Evolutionary conservation across 2,797 vertebrate species (phyloP).

Genomic region (Cryptoblepharus egeriae): DNA sequence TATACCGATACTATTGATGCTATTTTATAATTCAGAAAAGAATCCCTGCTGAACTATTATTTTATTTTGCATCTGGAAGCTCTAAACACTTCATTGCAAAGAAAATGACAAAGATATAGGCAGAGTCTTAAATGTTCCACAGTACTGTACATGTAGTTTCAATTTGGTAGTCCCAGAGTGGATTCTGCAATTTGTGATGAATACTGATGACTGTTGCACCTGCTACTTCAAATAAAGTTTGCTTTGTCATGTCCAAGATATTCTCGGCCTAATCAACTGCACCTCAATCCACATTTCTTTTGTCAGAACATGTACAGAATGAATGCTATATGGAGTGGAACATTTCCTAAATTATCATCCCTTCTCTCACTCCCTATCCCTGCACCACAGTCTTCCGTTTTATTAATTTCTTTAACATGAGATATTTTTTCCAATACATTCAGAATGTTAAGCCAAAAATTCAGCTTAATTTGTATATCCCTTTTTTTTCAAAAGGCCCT

Average conservation of each 20-base stretch:
- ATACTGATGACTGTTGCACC: not conserved
- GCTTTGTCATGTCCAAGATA: not conserved
- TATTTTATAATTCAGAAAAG: not conserved
- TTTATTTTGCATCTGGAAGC: slow-evolving; percentile 16
- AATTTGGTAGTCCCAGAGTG: not conserved
- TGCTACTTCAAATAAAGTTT: not conserved
- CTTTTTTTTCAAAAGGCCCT: not conserved
- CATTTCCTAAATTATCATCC: slow-evolving; percentile 30
- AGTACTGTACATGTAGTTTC: rapidly evolving
- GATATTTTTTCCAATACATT: not conserved
- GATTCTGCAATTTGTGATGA: not conserved
- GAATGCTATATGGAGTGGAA: not conserved
- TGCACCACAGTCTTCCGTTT: not conserved
- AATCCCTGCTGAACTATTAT: not conserved
- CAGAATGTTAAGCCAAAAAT: not conserved
- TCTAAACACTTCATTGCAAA: slow-evolving; percentile 8
- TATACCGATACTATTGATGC: too few species aligned
- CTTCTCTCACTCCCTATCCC: not conserved
- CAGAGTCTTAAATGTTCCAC: not conserved
- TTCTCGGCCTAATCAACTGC: not conserved
- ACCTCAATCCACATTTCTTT: not conserved
- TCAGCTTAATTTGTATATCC: not conserved
- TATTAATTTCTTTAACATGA: slow-evolving; percentile 1
- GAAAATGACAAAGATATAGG: not conserved
- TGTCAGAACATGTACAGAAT: not conserved